phyloP scores from a whole-genome alignment of 2,888 invertebrate genomes.

The Drosophila niveifrons region DNA sequence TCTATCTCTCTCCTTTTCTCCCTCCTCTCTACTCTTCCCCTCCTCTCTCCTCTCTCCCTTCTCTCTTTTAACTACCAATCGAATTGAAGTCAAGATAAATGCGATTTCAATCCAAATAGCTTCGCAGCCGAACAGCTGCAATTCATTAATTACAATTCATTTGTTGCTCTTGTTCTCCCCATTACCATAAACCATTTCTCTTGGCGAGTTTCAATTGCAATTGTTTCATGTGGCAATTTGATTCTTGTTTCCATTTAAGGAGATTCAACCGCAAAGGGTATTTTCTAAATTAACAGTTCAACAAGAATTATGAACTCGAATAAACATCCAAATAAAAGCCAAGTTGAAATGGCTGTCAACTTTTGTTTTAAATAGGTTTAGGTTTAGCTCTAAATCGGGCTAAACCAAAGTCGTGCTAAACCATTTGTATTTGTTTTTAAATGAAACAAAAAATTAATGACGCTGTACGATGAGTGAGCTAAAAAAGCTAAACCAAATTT shows the following conservation, averaged over 20 bases:
- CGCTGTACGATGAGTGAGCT: slow-evolving; percentile 1
- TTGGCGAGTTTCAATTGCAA: slow-evolving; percentile 4
- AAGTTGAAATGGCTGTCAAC: neutral
- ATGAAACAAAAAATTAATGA: slow-evolving; percentile 17
- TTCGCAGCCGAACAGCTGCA: neutral
- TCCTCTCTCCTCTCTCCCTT: neutral
- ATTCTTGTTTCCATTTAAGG: neutral
- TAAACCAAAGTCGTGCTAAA: neutral
- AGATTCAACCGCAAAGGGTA: neutral
- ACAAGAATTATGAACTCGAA: no score
- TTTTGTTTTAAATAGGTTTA: neutral
- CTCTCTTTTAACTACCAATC: neutral
- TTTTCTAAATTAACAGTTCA: neutral
- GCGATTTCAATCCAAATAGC: slow-evolving; percentile 1
- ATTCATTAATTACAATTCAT: slow-evolving; percentile 29
- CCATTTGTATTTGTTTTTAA: neutral
- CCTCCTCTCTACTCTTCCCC: neutral
- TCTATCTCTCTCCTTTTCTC: neutral
- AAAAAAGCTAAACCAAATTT: neutral
- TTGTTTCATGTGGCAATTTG: neutral
- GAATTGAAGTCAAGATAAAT: slow-evolving; percentile 24
- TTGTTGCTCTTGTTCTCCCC: slow-evolving; percentile 12
- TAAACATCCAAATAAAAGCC: no score
- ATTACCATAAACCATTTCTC: slow-evolving; percentile 19
- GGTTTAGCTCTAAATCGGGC: no score